A percentile compares a stretch with the other conserved stretches of the same genome.
These are phyloP conservation scores for Yponomeuta evonymella DNA, from an alignment of 2,888 invertebrate species.

Conservation along the genomic window DNA sequence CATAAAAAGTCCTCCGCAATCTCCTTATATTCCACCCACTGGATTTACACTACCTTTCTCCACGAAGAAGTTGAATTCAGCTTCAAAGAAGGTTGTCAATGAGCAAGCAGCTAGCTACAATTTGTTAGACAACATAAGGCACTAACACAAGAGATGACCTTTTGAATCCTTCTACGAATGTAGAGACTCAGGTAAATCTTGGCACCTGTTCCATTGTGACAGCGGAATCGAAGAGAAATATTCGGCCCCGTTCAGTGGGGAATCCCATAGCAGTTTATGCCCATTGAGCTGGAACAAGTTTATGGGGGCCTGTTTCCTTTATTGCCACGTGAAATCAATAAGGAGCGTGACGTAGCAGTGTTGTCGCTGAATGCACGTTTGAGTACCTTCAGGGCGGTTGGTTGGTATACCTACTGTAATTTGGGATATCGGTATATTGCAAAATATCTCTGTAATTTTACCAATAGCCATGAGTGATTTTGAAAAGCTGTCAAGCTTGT, in stretches of 20 bases:
- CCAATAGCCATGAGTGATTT: neutral
- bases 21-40: no score
- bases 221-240: conserved; percentile 52
- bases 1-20: no score
- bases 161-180: conserved; percentile 20
- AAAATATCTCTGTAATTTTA: neutral
- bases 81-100: no score
- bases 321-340: conserved; percentile 68
- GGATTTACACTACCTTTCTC: no score
- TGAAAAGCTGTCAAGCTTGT: no score
- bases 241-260: conserved; percentile 58
- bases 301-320: conserved; percentile 68
- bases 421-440: neutral
- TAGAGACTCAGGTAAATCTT: conserved; percentile 58
- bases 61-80: no score
- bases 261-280: conserved; percentile 75
- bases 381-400: no score
- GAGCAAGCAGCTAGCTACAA: no score
- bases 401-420: neutral
- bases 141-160: neutral
- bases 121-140: no score
- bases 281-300: conserved; percentile 69
- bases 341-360: conserved; percentile 48
- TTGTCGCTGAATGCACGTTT: neutral
- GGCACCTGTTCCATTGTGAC: conserved; percentile 55